A percentile compares a stretch with the other conserved stretches of the same genome.
Evolutionary conservation across 2,797 vertebrate species (phyloP).

Genomic region (Micromesistius poutassou): DNA sequence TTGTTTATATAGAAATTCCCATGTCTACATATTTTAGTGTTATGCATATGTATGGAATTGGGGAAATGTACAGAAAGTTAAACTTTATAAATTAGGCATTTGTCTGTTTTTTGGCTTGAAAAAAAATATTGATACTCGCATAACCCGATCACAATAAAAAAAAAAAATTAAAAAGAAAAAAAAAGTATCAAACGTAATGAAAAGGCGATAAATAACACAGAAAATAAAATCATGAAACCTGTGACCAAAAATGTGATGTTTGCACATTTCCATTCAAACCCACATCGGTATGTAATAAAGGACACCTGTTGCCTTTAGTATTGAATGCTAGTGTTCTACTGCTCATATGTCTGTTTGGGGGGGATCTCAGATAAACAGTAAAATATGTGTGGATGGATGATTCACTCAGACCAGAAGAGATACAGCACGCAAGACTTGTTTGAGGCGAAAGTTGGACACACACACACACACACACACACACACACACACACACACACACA

Average conservation of each 20-base stretch:
- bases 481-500: slow-evolving; percentile 6
- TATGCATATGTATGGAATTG: not conserved
- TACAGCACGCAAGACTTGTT: slow-evolving; percentile 16
- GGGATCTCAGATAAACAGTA: not conserved
- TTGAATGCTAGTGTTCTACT: not conserved
- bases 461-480: slow-evolving; percentile 6
- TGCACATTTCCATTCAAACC: not conserved
- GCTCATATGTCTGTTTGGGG: not conserved
- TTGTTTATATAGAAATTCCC: not conserved
- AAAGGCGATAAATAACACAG: not conserved
- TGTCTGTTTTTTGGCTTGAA: not conserved
- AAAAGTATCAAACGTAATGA: not conserved
- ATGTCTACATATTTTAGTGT: not conserved
- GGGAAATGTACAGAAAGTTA: not conserved
- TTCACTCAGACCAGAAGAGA: slow-evolving; percentile 1
- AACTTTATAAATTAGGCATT: slow-evolving; percentile 2
- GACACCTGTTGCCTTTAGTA: not conserved
- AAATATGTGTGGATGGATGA: not conserved
- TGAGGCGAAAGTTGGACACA: slow-evolving; percentile 42
- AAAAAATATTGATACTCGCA: not conserved
- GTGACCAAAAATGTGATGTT: not conserved
- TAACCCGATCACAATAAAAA: slow-evolving; percentile 10
- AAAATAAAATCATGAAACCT: not conserved
- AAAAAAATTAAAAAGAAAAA: slow-evolving; percentile 16
- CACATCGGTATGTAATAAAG: not conserved